Evolutionary conservation across 2,113 vertebrate genomes (phyloP).

Genomic region (Neopipo cinnamomea): DNA sequence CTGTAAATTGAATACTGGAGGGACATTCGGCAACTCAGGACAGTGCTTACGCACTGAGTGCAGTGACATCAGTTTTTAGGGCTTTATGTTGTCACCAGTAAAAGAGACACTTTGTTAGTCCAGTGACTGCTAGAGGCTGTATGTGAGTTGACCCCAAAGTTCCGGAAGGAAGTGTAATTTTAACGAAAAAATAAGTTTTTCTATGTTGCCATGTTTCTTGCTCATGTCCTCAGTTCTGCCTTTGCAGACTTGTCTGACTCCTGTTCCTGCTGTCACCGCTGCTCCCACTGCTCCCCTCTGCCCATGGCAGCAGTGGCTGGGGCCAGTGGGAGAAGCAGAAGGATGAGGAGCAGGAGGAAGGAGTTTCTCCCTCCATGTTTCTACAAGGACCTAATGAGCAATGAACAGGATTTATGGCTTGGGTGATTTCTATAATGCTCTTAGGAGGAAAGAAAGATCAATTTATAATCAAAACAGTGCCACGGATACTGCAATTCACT

Average conservation of each 20-base stretch:
- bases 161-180: neutral
- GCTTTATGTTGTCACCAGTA: neutral
- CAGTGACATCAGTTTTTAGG: neutral
- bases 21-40: neutral
- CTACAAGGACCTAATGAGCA: neutral
- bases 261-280: neutral
- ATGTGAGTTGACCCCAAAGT: neutral
- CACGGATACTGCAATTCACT: neutral
- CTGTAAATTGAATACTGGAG: neutral
- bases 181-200: neutral
- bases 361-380: neutral
- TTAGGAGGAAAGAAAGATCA: neutral
- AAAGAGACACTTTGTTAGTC: neutral
- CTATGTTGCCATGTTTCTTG: neutral
- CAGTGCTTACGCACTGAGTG: neutral
- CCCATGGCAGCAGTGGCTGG: rapidly evolving
- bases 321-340: neutral
- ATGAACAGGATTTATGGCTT: neutral
- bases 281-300: neutral
- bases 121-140: neutral
- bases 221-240: neutral
- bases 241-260: neutral
- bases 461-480: neutral
- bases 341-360: neutral
- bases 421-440: neutral